phyloP scores from a whole-genome alignment of 2,888 invertebrate genomes.

The Chrysotoxum bicinctum region DNA sequence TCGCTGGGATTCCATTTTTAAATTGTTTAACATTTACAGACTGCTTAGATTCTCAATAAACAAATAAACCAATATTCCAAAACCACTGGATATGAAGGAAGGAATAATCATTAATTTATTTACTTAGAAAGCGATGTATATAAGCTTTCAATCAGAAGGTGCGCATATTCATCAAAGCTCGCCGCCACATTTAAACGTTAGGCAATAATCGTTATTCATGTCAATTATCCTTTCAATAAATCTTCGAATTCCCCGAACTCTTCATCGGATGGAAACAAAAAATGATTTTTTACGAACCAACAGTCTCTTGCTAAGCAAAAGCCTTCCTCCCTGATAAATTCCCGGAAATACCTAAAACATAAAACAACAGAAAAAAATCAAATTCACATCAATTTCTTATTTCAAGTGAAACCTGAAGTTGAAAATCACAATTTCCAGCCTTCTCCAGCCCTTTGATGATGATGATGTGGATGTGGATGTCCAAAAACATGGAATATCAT shows the following conservation, averaged over 20 bases:
- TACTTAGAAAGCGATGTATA: not conserved
- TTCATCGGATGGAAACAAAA: not conserved
- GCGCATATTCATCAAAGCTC: slow-evolving; percentile 44
- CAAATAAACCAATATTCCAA: not conserved
- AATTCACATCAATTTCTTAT: slow-evolving; percentile 42
- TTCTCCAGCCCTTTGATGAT: slow-evolving; percentile 60
- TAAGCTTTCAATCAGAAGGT: slow-evolving; percentile 39
- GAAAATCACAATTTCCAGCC: slow-evolving; percentile 33
- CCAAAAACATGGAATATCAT: slow-evolving; percentile 4
- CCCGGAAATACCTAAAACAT: slow-evolving; percentile 34
- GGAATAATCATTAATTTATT: slow-evolving; percentile 25
- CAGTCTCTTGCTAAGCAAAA: not conserved
- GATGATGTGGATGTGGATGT: slow-evolving; percentile 24
- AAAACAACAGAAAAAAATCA: not conserved
- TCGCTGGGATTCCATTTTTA: not conserved
- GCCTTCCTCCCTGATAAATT: slow-evolving; percentile 24
- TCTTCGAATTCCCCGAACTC: slow-evolving; percentile 62
- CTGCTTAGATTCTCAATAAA: not conserved
- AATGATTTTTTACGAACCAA: not conserved
- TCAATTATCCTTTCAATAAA: slow-evolving; percentile 70
- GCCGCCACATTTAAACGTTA: slow-evolving; percentile 31
- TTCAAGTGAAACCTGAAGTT: slow-evolving; percentile 61
- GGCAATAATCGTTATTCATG: slow-evolving; percentile 67
- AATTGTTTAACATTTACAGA: not conserved
- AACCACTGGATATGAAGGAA: not conserved